These are phyloP conservation scores for Thysanoteuthis rhombus DNA, from an alignment of 2,888 invertebrate genomes.

Conservation along the genomic window DNA sequence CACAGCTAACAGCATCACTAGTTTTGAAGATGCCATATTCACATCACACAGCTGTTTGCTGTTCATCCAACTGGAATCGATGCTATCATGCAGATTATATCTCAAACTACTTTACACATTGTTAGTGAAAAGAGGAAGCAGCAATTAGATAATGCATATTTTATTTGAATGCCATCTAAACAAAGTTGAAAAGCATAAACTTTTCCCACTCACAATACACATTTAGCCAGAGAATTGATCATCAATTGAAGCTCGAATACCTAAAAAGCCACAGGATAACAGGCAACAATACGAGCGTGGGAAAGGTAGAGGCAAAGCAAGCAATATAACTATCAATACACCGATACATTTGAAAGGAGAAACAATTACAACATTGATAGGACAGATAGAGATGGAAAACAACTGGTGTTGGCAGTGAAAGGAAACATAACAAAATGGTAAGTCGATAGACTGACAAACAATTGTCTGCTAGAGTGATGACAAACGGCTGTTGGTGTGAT, in stretches of 20 bases:
- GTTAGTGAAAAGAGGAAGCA: not conserved
- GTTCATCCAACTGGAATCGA: not conserved
- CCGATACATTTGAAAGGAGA: not conserved
- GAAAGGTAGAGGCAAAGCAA: not conserved
- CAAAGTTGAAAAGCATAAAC: not conserved
- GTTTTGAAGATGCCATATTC: not conserved
- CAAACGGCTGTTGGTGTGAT: no score
- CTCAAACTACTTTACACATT: not conserved
- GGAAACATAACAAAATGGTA: not conserved
- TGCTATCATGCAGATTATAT: not conserved
- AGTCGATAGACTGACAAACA: not conserved
- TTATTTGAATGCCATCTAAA: not conserved
- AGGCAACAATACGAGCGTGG: not conserved
- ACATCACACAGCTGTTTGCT: not conserved
- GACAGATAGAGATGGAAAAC: not conserved
- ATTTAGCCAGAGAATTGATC: not conserved
- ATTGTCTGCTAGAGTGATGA: not conserved
- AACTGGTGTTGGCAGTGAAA: not conserved
- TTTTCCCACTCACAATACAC: not conserved
- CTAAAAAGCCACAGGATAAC: not conserved
- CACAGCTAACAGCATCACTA: not conserved
- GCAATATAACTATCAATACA: not conserved
- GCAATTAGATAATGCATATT: not conserved
- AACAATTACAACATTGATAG: not conserved
- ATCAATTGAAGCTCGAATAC: not conserved